Percentiles rank a stretch among this genome's conserved stretches.
phyloP scores from a whole-genome alignment of 2,888 invertebrate species.

The Tubiluchus corallicola region DNA sequence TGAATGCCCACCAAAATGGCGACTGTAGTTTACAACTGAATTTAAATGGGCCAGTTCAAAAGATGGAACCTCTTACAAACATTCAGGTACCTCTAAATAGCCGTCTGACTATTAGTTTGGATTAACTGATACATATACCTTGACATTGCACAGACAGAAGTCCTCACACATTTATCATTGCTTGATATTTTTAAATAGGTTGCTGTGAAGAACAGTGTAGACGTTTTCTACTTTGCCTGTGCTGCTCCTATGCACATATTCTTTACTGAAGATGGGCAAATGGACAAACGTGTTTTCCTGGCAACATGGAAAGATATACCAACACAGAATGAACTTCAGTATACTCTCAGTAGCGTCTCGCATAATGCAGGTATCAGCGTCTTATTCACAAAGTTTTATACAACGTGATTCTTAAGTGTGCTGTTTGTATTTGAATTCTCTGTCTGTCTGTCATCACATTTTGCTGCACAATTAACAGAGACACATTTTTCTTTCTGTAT shows the following conservation, averaged over 20 bases:
- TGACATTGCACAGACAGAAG: background rate
- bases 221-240: conserved; percentile 93
- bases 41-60: conserved; percentile 73
- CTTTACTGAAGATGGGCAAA: conserved; percentile 87
- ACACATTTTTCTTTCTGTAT: too few species aligned
- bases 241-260: conserved; percentile 76
- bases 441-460: too few species aligned
- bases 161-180: background rate
- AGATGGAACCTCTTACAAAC: conserved; percentile 93
- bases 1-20: too few species aligned
- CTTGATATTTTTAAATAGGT: conserved; percentile 38
- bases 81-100: conserved; percentile 44
- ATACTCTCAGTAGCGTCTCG: conserved; percentile 52
- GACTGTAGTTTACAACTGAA: conserved; percentile 59
- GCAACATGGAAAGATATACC: conserved; percentile 99
- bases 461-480: too few species aligned
- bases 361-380: conserved; percentile 27
- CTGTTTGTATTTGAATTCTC: too few species aligned
- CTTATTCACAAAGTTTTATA: too few species aligned
- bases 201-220: conserved; percentile 94
- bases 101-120: too few species aligned
- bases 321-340: conserved; percentile 88
- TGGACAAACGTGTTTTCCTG: conserved; percentile 91
- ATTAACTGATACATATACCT: background rate
- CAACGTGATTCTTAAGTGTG: too few species aligned